A percentile compares a stretch with the other conserved stretches of the same genome.
phyloP scores from a whole-genome alignment of 2,113 vertebrate genomes.

The Stegastes partitus region DNA sequence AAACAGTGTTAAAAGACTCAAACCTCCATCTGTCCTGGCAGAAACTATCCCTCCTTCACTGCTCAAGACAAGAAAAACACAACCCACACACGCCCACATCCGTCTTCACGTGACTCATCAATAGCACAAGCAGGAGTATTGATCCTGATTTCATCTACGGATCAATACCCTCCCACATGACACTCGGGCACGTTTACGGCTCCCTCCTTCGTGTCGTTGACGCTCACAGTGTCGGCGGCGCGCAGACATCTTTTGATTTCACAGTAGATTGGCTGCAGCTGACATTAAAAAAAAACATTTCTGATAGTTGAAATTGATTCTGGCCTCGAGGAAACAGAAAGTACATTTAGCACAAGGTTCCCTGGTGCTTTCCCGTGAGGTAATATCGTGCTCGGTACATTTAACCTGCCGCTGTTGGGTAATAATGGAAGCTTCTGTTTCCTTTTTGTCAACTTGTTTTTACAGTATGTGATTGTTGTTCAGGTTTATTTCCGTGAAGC shows the following conservation, averaged over 20 bases:
- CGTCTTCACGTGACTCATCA: conserved; percentile 33
- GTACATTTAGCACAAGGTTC: not conserved
- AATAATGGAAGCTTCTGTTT: not conserved
- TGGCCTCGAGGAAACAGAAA: not conserved
- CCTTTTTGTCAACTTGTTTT: too few species aligned
- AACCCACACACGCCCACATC: not conserved
- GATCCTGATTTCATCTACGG: conserved; percentile 45
- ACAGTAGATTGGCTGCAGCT: conserved; percentile 5
- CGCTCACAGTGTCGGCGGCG: too few species aligned
- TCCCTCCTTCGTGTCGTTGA: not conserved
- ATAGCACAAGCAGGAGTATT: conserved; percentile 43
- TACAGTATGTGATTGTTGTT: too few species aligned
- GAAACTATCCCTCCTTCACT: not conserved
- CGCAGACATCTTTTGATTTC: conserved; percentile 39
- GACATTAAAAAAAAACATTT: not conserved
- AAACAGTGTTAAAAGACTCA: conserved; percentile 41
- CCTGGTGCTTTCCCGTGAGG: not conserved
- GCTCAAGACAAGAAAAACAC: conserved; percentile 1
- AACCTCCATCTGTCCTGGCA: conserved; percentile 15
- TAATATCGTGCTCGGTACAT: not conserved
- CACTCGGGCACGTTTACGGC: conserved; percentile 25
- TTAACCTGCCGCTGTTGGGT: not conserved
- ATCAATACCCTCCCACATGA: conserved; percentile 46
- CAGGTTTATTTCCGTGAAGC: too few species aligned
- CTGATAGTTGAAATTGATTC: conserved; percentile 1